A percentile compares a stretch with the other conserved stretches of the same genome.
These are phyloP conservation scores for Hydrocynus forskahlii DNA, from an alignment of 2,797 vertebrate genomes.

Conservation along the genomic window DNA sequence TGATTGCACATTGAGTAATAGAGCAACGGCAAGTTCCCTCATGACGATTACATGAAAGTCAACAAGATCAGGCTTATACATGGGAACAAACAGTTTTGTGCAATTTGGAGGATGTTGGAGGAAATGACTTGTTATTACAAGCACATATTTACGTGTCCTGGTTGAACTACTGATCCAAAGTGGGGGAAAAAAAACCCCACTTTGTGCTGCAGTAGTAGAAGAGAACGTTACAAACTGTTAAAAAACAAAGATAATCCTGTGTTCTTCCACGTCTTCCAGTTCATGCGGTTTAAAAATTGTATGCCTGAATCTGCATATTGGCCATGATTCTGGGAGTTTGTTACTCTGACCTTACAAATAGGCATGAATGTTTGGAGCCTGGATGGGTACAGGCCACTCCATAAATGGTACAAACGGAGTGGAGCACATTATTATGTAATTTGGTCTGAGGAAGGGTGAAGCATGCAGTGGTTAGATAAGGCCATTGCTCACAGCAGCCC, in stretches of 20 bases:
- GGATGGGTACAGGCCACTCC: neutral
- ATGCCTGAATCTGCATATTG: neutral
- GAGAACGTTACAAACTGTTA: neutral
- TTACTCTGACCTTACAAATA: neutral
- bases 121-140: too few relatives aligned
- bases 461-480: slow-evolving; percentile 50
- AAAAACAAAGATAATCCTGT: too few relatives aligned
- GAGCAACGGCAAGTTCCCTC: neutral
- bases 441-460: slow-evolving; percentile 5
- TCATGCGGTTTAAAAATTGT: neutral
- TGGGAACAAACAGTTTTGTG: neutral
- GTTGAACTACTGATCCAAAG: neutral
- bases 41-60: neutral
- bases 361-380: neutral
- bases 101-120: neutral
- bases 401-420: neutral
- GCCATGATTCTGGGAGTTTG: neutral
- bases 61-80: slow-evolving; percentile 1
- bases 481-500: slow-evolving; percentile 24
- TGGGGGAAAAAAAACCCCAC: neutral
- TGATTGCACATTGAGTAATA: slow-evolving; percentile 9
- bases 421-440: slow-evolving; percentile 20
- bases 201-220: neutral
- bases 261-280: neutral
- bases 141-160: neutral